A percentile compares a stretch with the other conserved stretches of the same genome.
These are phyloP conservation scores for Thalassoma bifasciatum DNA, from an alignment of 2,113 vertebrate genomes.

Conservation along the genomic window DNA sequence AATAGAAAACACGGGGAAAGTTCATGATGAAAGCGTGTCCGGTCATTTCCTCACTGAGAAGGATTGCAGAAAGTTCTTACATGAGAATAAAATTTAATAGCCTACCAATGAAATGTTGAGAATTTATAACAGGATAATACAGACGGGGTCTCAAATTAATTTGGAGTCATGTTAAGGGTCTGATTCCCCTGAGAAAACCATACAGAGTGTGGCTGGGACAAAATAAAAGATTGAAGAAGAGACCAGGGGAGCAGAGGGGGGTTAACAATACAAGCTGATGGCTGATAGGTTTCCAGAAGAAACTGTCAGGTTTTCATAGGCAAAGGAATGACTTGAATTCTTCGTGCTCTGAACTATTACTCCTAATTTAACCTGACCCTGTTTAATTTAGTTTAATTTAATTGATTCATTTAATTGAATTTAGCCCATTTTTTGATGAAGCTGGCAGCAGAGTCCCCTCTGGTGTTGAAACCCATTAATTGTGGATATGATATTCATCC, in stretches of 20 bases:
- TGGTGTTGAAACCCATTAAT: conserved; percentile 31
- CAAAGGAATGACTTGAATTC: background rate
- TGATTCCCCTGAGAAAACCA: conserved; percentile 6
- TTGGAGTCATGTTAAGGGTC: background rate
- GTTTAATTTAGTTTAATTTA: conserved; percentile 2
- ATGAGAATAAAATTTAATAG: background rate
- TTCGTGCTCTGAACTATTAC: background rate
- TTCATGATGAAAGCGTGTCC: background rate
- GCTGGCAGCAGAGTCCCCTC: background rate
- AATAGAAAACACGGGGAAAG: conserved; percentile 17
- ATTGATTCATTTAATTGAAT: conserved; percentile 1
- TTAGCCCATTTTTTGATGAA: conserved; percentile 12
- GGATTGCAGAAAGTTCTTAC: background rate
- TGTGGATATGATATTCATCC: background rate
- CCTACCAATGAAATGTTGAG: background rate
- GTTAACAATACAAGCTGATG: background rate
- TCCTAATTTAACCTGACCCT: background rate
- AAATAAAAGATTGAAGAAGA: background rate
- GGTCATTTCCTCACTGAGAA: background rate
- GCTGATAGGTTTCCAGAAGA: background rate
- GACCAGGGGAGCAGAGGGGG: background rate
- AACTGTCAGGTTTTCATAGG: background rate
- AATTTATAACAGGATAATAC: background rate
- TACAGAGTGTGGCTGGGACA: background rate
- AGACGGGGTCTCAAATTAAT: background rate